phyloP scores from a whole-genome alignment of 2,113 vertebrate genomes.

The Etheostoma cragini region DNA sequence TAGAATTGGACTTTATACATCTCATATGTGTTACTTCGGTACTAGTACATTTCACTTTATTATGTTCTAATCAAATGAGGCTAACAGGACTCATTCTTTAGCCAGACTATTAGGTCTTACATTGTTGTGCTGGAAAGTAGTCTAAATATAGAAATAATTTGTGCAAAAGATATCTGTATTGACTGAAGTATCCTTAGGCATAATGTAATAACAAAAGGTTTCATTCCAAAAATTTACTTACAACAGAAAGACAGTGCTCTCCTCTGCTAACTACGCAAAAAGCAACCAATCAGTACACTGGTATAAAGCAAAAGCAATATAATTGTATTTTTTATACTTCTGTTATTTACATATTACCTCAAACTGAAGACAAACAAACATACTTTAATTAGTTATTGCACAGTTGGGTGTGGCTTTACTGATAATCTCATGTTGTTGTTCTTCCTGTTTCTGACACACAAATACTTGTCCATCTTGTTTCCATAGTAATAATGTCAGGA shows the following conservation, averaged over 20 bases:
- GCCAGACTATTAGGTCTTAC: background rate
- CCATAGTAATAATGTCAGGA: background rate
- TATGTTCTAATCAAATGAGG: background rate
- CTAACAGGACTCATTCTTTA: background rate
- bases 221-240: background rate
- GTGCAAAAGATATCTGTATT: background rate
- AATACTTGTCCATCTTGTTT: background rate
- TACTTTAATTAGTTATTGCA: background rate
- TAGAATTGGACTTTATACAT: background rate
- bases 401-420: background rate
- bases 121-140: background rate
- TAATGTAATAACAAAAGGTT: background rate
- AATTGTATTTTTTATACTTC: background rate
- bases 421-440: conserved; percentile 11
- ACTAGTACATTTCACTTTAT: background rate
- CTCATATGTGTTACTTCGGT: too few relatives aligned
- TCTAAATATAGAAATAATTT: background rate
- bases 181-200: background rate
- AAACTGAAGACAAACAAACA: background rate
- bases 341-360: background rate
- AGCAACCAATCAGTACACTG: conserved; percentile 5
- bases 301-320: background rate
- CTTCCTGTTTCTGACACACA: background rate
- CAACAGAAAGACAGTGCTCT: background rate
- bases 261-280: background rate